Percentiles rank a stretch among this genome's conserved stretches.
Conservation (phyloP, 2,797 vertebrate genomes). For the Chaenodraco wilsoni region DNA sequence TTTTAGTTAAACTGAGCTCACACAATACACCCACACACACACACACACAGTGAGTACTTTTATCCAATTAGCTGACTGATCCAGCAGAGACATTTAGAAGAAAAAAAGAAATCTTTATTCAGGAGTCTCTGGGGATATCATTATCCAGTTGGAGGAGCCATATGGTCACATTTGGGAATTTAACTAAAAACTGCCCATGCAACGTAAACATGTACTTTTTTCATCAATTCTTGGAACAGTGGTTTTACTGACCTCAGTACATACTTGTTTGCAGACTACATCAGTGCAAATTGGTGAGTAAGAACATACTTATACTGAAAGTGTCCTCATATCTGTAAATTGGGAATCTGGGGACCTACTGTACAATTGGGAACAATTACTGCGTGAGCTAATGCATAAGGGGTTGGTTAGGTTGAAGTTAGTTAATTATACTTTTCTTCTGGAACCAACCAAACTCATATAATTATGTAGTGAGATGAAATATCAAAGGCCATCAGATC, state of each 20-base stretch:
- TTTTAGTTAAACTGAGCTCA: slow-evolving; percentile 39
- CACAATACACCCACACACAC: slow-evolving; percentile 34
- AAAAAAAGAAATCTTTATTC: slow-evolving; percentile 33
- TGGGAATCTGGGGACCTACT: too few relatives aligned
- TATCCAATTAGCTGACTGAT: slow-evolving; percentile 44
- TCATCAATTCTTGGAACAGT: neutral
- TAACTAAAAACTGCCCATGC: slow-evolving; percentile 6
- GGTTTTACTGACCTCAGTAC: neutral
- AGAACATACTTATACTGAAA: neutral
- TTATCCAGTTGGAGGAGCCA: slow-evolving; percentile 36
- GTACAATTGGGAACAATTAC: neutral
- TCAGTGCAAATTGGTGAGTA: neutral
- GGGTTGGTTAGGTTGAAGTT: too few relatives aligned
- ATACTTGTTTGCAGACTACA: neutral
- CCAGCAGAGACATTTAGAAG: slow-evolving; percentile 16
- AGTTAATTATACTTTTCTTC: too few relatives aligned
- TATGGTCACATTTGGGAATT: slow-evolving; percentile 16
- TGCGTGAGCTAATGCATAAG: too few relatives aligned
- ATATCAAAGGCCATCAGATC: neutral
- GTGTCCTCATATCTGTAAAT: neutral
- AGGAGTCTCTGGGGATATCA: slow-evolving; percentile 30
- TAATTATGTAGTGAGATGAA: neutral
- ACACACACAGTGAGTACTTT: slow-evolving; percentile 29
- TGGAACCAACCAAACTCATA: neutral
- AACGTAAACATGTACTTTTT: neutral